Conservation (phyloP, 2,888 invertebrate genomes). For the Conops quadrifasciatus region DNA sequence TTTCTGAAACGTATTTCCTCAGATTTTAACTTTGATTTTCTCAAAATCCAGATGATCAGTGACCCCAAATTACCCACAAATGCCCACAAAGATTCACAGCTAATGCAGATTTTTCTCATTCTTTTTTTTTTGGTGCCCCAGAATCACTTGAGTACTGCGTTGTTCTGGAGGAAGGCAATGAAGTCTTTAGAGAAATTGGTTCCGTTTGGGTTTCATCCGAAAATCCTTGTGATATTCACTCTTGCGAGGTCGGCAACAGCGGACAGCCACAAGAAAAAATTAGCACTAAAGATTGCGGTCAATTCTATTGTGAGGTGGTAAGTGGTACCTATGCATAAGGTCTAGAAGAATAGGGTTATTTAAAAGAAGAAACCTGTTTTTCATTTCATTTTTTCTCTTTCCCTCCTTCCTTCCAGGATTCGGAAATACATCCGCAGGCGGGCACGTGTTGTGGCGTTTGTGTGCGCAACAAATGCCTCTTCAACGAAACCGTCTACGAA, state of each 20-base stretch:
- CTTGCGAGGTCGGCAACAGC: slow-evolving; percentile 51
- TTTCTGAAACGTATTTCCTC: too few relatives aligned
- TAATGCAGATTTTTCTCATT: not conserved
- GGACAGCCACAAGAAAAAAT: slow-evolving; percentile 46
- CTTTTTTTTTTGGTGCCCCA: not conserved
- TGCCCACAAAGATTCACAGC: too few relatives aligned
- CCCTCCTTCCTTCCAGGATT: slow-evolving; percentile 52
- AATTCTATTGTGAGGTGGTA: slow-evolving; percentile 62
- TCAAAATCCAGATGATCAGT: too few relatives aligned
- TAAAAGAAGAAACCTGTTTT: too few relatives aligned
- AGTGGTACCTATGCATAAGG: too few relatives aligned
- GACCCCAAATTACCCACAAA: too few relatives aligned
- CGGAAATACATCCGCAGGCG: slow-evolving; percentile 51
- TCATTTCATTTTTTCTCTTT: too few relatives aligned
- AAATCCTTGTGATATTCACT: slow-evolving; percentile 57
- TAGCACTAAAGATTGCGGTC: slow-evolving; percentile 56
- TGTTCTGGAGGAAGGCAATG: slow-evolving; percentile 43
- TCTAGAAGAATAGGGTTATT: too few relatives aligned
- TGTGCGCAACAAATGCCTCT: slow-evolving; percentile 60
- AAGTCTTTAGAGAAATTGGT: slow-evolving; percentile 52
- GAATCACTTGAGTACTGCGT: slow-evolving; percentile 53
- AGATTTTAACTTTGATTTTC: too few relatives aligned
- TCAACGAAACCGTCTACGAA: slow-evolving; percentile 54
- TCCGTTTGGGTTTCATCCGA: slow-evolving; percentile 57
- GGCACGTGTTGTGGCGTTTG: slow-evolving; percentile 63